These are phyloP conservation scores for Leiothrix lutea DNA, from an alignment of 2,113 vertebrate species.

Conservation along the genomic window DNA sequence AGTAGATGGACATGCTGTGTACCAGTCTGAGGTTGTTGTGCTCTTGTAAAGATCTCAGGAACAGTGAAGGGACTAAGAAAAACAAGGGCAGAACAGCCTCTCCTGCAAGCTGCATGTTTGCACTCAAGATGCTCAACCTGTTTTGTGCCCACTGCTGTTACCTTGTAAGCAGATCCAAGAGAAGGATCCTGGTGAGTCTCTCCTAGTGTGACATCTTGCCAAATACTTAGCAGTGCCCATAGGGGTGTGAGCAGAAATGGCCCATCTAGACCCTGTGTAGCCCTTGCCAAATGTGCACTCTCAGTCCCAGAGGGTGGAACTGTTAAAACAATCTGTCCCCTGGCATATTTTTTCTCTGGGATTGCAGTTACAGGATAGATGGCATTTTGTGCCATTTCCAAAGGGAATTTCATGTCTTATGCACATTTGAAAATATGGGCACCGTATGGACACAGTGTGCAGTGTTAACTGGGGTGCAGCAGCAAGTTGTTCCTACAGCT, in stretches of 20 bases:
- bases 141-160: not conserved
- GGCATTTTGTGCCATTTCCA: slow-evolving; percentile 4
- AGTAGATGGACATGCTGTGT: not conserved
- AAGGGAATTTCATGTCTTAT: not conserved
- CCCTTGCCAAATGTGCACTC: not conserved
- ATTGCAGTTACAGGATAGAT: not conserved
- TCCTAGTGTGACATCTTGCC: not conserved
- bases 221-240: not conserved
- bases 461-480: not conserved
- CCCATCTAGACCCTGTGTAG: not conserved
- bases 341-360: not conserved
- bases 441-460: not conserved
- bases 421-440: not conserved
- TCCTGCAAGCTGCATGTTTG: not conserved
- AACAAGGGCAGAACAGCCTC: not conserved
- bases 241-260: not conserved
- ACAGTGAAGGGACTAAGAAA: not conserved
- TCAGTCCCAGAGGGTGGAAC: not conserved
- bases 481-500: not conserved
- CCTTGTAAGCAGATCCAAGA: not conserved
- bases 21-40: not conserved
- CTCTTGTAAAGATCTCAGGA: not conserved
- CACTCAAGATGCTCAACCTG: not conserved
- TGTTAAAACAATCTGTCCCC: not conserved
- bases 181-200: not conserved